These are phyloP conservation scores for Sinocyclocheilus maitianheensis DNA, from an alignment of 2,113 vertebrate species.

Conservation along the genomic window DNA sequence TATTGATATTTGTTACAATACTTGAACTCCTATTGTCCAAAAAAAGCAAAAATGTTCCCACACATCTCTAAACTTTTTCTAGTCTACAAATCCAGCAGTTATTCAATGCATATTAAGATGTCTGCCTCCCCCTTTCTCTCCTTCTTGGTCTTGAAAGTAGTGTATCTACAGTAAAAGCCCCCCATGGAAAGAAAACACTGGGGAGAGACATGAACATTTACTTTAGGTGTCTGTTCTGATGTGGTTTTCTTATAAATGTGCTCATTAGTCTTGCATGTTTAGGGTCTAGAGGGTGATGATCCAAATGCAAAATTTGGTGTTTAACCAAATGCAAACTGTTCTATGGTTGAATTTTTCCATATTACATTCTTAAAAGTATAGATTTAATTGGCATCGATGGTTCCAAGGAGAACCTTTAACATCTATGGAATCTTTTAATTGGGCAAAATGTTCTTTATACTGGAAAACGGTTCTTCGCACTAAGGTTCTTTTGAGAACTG, in stretches of 20 bases:
- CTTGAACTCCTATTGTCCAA: neutral
- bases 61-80: neutral
- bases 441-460: too few species aligned
- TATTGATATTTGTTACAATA: neutral
- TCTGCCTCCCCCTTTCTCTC: neutral
- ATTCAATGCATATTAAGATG: neutral
- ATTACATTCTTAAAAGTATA: too few species aligned
- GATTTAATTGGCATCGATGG: too few species aligned
- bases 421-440: too few species aligned
- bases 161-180: neutral
- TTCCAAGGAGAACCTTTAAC: too few species aligned
- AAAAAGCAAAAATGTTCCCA: neutral
- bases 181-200: conserved; percentile 8
- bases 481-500: too few species aligned
- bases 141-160: neutral
- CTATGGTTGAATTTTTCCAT: neutral
- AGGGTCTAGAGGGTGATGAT: neutral
- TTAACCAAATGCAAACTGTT: neutral
- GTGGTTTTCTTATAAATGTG: neutral
- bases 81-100: neutral
- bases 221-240: conserved; percentile 1
- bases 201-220: conserved; percentile 46
- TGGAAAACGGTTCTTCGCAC: too few species aligned
- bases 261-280: conserved; percentile 29
- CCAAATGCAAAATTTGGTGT: neutral